These are phyloP conservation scores for Sparus aurata DNA, from an alignment of 2,797 vertebrate genomes.

Conservation along the genomic window DNA sequence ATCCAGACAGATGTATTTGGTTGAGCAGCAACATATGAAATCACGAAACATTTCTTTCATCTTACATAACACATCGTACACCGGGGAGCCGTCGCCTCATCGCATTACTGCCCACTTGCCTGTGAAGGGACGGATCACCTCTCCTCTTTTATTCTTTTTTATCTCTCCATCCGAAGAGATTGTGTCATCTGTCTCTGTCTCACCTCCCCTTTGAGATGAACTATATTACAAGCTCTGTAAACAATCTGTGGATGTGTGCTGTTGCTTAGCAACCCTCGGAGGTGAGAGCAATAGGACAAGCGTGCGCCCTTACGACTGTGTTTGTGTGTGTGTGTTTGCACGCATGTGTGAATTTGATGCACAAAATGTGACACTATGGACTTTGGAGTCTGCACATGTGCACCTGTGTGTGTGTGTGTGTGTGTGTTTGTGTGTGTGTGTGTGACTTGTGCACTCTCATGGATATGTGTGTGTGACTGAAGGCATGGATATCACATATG, in stretches of 20 bases:
- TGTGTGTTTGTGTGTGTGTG: not conserved
- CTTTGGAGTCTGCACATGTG: conserved; percentile 19
- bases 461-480: not conserved
- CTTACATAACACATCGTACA: conserved; percentile 24
- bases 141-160: conserved; percentile 46
- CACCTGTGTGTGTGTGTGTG: not conserved
- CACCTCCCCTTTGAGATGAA: conserved; percentile 65
- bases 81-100: conserved; percentile 20
- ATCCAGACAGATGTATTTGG: conserved; percentile 33
- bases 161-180: conserved; percentile 63
- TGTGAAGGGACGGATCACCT: conserved; percentile 6
- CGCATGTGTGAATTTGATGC: conserved; percentile 20
- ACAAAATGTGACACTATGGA: conserved; percentile 40
- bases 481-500: not conserved
- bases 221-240: conserved; percentile 79
- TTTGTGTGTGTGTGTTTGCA: conserved; percentile 24
- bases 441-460: not conserved
- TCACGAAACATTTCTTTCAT: conserved; percentile 52
- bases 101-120: conserved; percentile 34
- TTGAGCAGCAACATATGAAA: conserved; percentile 33
- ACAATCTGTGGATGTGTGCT: conserved; percentile 83
- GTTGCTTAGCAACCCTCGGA: conserved; percentile 83
- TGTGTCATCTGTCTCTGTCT: conserved; percentile 64
- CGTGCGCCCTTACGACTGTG: conserved; percentile 8
- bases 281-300: conserved; percentile 63